Base-by-base conservation (phyloP, 2,888 invertebrate species). In the Conus canariensis region DNA sequence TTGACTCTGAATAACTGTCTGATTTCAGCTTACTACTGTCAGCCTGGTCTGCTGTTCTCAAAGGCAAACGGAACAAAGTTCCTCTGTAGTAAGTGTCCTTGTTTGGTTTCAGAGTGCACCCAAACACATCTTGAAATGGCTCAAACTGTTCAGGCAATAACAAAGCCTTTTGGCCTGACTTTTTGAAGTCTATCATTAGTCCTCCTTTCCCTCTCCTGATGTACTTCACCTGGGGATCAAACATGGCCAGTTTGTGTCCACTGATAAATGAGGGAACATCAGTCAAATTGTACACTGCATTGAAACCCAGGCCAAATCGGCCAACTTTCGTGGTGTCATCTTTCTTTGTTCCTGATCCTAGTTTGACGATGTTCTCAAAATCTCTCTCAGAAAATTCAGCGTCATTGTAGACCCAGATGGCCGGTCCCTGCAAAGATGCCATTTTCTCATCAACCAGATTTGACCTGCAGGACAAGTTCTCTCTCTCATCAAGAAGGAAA, bases 211-310 rank as follows among this genome's bases (percentile, higher is more conserved):
- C 93, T 25, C 93, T 94, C 14, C 64, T 19, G 9, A 95, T 92
- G 91, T 95, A 93, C 14, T 91, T 94, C 58, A 92, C 92, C 89
- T 95, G 95, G 6, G 96, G 96, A 92, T 96, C 96, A 90, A 96
- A 95, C 14, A 96, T 94, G 22, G 95, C 95, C 83, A 95, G 90
- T 86, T 92, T 94, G 88, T 94, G 90, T 10, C 95, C 91, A 87
- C 95, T 95, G n/a, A 96, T 91, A 86, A 96, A 95, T 85, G 95
- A 95, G 12, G 96, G 96, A 10, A 95, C 95, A 93, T 96, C 96
- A 10, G 95, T 95, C 12, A 96, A 80, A 88, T 96, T 96, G 90
- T 96, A 96, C 22, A 96, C 95, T 9, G 95, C 93, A 90, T 95
- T 95, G 92, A 96, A 96, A 0, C 96, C 96, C 8, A 95, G 93